These are phyloP conservation scores for Standfussiana lucernea DNA, from an alignment of 2,888 invertebrate species.

Conservation along the genomic window DNA sequence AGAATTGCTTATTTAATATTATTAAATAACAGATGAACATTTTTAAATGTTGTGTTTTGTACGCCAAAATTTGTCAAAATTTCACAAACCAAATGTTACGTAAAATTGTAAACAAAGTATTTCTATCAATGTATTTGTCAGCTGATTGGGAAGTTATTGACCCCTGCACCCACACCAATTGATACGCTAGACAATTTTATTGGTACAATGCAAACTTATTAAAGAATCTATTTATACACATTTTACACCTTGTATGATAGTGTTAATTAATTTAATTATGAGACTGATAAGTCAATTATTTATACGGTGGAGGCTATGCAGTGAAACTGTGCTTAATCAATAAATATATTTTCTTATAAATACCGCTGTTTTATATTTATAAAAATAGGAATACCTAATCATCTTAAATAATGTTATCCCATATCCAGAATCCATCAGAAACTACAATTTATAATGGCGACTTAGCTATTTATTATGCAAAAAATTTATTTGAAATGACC, in stretches of 20 bases:
- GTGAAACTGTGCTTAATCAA: slow-evolving; percentile 52
- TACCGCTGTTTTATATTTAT: not conserved
- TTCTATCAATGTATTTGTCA: not conserved
- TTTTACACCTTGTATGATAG: slow-evolving; percentile 14
- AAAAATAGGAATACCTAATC: not conserved
- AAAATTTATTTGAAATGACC: too few relatives aligned
- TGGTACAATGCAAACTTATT: slow-evolving; percentile 28
- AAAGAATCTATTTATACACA: not conserved
- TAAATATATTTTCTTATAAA: slow-evolving; percentile 32
- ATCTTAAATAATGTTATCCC: too few relatives aligned
- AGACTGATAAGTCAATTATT: slow-evolving; percentile 55
- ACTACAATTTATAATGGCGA: too few relatives aligned
- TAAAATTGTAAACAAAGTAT: slow-evolving; percentile 8
- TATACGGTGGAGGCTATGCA: slow-evolving; percentile 51
- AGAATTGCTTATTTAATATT: not conserved
- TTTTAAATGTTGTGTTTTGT: not conserved
- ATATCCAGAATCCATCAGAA: not conserved
- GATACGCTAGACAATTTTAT: slow-evolving; percentile 1
- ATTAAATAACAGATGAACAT: not conserved
- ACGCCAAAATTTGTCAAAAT: not conserved
- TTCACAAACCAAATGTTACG: not conserved
- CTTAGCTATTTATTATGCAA: too few relatives aligned
- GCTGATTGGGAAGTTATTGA: not conserved
- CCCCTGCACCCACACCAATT: not conserved
- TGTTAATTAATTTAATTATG: slow-evolving; percentile 25